Percentiles rank a stretch among this genome's conserved stretches.
These are phyloP conservation scores for Acridotheres tristis DNA, from an alignment of 2,797 vertebrate species.

Conservation along the genomic window DNA sequence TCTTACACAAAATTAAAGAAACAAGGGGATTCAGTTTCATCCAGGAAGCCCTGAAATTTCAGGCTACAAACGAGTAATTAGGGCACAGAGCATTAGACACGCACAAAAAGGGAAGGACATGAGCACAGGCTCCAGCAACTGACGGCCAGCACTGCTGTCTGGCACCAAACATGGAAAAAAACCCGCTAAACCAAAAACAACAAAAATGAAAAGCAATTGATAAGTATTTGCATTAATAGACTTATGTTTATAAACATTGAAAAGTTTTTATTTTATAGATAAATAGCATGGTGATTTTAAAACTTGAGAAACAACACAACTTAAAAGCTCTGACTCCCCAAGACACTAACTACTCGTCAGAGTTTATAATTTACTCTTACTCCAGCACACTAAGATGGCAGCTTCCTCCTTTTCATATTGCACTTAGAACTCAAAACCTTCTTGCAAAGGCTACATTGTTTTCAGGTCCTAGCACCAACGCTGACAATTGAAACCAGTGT, in stretches of 20 bases:
- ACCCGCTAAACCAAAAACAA: background rate
- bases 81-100: background rate
- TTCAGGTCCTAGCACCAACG: background rate
- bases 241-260: constrained; percentile 51
- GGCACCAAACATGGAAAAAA: background rate
- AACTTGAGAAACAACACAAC: constrained; percentile 40
- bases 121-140: background rate
- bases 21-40: background rate
- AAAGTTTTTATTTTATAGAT: constrained; percentile 68
- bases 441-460: background rate
- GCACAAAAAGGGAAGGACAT: background rate
- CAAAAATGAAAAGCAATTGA: background rate
- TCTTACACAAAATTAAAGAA: background rate
- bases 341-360: background rate
- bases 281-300: constrained; percentile 52
- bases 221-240: background rate
- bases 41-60: background rate
- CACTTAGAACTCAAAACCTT: constrained; percentile 40
- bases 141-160: background rate
- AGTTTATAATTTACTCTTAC: background rate
- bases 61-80: background rate
- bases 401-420: constrained; percentile 45
- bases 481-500: constrained; percentile 12
- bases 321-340: constrained; percentile 36
- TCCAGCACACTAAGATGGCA: constrained; percentile 19